Conservation (phyloP, 92 coral and sea anemone genomes). For the Meandrina meandrites region DNA sequence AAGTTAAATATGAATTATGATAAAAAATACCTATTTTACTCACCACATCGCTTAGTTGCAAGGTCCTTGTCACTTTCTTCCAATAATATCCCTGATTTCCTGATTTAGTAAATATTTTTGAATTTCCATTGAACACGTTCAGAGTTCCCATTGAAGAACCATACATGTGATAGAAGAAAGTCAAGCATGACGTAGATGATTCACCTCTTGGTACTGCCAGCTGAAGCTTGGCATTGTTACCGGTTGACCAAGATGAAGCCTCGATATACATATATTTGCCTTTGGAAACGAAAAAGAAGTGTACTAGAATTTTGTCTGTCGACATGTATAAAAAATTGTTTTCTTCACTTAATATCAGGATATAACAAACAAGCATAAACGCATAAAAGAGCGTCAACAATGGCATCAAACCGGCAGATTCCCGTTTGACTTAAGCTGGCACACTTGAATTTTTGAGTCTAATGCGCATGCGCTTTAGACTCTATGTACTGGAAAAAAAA, state of each 20-base stretch:
- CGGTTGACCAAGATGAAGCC: neutral
- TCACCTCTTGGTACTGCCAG: constrained; percentile 1
- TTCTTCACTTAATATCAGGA: too few species aligned
- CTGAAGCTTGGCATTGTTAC: constrained; percentile 22
- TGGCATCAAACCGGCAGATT: too few species aligned
- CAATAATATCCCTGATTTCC: constrained; percentile 23
- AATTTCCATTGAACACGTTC: constrained; percentile 21
- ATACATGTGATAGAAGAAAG: constrained; percentile 34
- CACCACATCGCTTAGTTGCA: neutral
- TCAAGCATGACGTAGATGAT: constrained; percentile 1
- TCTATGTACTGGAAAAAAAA: too few species aligned
- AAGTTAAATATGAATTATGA: too few species aligned
- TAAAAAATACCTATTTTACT: neutral
- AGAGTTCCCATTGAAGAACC: constrained; percentile 18
- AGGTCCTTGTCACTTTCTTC: constrained; percentile 8
- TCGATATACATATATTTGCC: constrained; percentile 12
- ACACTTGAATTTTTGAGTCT: too few species aligned
- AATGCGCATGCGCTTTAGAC: too few species aligned
- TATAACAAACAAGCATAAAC: too few species aligned
- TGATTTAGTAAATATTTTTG: constrained; percentile 24
- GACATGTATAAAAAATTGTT: too few species aligned
- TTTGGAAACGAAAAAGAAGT: neutral
- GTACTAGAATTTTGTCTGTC: neutral
- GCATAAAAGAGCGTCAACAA: too few species aligned
- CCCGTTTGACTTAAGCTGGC: too few species aligned